Evolutionary conservation across 1,140 invertebrate genomes (phyloP), one percentile per base, ranked within the genome.

Genomic region (Saccostrea glomerata): DNA sequence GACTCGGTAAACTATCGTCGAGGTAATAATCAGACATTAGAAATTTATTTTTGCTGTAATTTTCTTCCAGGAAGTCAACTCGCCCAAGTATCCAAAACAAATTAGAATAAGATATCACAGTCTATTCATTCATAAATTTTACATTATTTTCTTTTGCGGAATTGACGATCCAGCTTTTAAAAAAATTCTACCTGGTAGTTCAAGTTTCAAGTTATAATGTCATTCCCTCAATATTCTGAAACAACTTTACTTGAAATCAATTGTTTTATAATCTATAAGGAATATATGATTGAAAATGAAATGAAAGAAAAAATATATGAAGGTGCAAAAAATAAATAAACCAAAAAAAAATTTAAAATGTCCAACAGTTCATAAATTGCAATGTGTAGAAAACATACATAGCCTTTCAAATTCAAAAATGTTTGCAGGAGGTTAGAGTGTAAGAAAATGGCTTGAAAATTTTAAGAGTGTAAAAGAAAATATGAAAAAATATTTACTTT

Each of bases 21-120:
- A 63, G 47, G 25, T 55, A 15, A 55, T 84, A 20, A 84, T 55
- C 20, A 84, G 54, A 84, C 40, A 84, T 77, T 30, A 30, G 70
- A 77, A 77, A 77, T 30, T 36, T 77, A 77, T 77, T 77, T 77
- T 77, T 77, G 30, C 15, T 25, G 11, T 17, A 36, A 30, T 63
- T 30, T 77, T 30, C 82, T 56, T 55, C 82, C 82, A 84, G 82
- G 82, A 84, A 84, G 82, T 84, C 54, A 84, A 56, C 54, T 84
- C 40, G 82, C 40, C 40, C 23, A 56, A 20, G 20, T 20, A 55
- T 54, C 82, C 9, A 84, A 84, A 55, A 20, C 40, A 54, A 54
- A 54, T 25, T 17, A 55, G 20, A 12, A 84, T 84, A 4, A 54
- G 47, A 9, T 1, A 56, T 6, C n/a, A n/a, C n/a, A n/a, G n/a